Conservation (phyloP, 2,888 invertebrate genomes). For the Athrips mouffetella region DNA sequence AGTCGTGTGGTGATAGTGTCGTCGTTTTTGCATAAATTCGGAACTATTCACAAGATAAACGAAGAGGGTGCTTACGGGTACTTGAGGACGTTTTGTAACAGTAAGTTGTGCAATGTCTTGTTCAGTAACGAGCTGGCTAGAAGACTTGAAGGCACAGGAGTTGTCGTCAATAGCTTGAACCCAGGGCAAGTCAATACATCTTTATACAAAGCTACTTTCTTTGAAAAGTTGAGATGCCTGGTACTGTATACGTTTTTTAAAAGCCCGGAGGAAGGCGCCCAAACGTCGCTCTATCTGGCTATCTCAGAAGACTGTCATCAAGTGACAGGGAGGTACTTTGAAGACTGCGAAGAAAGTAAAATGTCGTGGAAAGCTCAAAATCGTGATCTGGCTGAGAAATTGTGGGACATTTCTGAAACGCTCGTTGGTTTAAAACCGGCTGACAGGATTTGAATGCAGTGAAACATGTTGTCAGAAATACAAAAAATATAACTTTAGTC, state of each 20-base stretch:
- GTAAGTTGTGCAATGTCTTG: conserved; percentile 68
- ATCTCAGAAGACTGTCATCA: conserved; percentile 85
- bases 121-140: conserved; percentile 68
- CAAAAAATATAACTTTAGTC: too few relatives aligned
- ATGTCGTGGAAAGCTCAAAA: conserved; percentile 81
- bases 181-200: conserved; percentile 91
- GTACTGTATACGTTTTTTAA: conserved; percentile 85
- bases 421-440: conserved; percentile 52
- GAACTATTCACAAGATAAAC: conserved; percentile 51
- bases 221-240: conserved; percentile 76
- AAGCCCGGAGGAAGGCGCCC: conserved; percentile 87
- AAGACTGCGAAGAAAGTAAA: conserved; percentile 83
- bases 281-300: conserved; percentile 86
- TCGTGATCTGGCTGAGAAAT: conserved; percentile 81
- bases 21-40: conserved; percentile 64
- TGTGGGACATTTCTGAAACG: conserved; percentile 83
- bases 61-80: conserved; percentile 73
- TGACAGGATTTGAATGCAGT: conserved; percentile 33
- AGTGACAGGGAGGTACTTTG: conserved; percentile 86
- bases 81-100: conserved; percentile 61
- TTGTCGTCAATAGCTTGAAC: conserved; percentile 89
- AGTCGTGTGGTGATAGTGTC: conserved; percentile 69
- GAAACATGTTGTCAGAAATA: too few relatives aligned
- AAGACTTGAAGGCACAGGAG: conserved; percentile 67
- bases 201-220: conserved; percentile 79